Evolutionary conservation across 2,113 vertebrate species (phyloP).

Genomic region (Carassius gibelio): DNA sequence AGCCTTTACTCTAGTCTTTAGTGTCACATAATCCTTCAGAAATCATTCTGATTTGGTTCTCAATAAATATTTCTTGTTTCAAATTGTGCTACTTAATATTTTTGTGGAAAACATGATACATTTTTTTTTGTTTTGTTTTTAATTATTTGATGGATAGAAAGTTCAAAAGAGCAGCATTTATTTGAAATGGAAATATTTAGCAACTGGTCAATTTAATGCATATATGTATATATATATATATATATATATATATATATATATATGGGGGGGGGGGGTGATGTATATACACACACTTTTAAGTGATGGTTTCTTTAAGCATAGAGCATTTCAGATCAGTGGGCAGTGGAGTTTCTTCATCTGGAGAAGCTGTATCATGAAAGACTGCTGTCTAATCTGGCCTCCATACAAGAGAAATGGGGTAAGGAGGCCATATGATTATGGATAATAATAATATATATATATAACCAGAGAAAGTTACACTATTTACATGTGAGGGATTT

Average conservation of each 20-base stretch:
- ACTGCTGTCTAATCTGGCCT: conserved; percentile 87
- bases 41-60: background rate
- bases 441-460: background rate
- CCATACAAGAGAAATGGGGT: conserved; percentile 93
- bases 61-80: background rate
- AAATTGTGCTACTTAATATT: background rate
- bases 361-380: conserved; percentile 92
- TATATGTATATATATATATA: background rate
- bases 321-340: conserved; percentile 84
- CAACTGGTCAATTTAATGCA: background rate
- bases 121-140: background rate
- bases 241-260: background rate
- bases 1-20: too few relatives aligned
- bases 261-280: too few relatives aligned
- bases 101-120: background rate
- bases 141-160: background rate
- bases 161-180: background rate
- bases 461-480: background rate
- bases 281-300: background rate
- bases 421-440: conserved; percentile 58
- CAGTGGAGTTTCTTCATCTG: conserved; percentile 90
- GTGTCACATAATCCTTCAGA: background rate
- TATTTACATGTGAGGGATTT: conserved; percentile 11
- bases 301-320: conserved; percentile 73
- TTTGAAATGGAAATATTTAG: background rate